Conservation (phyloP, 2,797 vertebrate species). For the Sciurus carolinensis region DNA sequence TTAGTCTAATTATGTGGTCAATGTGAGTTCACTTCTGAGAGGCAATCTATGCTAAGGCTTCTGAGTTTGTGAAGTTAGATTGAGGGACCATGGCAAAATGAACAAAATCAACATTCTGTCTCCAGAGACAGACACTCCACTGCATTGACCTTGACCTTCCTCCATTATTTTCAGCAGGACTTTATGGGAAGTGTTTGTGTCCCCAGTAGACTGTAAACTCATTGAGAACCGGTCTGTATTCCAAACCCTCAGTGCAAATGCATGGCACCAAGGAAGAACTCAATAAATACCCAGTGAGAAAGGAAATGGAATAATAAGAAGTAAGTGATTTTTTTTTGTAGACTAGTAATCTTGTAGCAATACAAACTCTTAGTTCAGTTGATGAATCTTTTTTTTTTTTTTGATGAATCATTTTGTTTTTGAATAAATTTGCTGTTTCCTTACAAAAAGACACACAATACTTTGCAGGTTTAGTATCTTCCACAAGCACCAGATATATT, state of each 20-base stretch:
- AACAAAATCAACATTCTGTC: neutral
- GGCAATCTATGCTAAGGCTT: neutral
- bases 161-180: neutral
- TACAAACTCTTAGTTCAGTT: conserved; percentile 18
- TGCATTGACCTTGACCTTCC: neutral
- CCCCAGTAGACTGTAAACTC: neutral
- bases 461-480: neutral
- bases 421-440: conserved; percentile 11
- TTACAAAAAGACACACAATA: neutral
- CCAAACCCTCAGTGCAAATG: neutral
- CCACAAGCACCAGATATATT: neutral
- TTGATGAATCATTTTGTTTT: conserved; percentile 13
- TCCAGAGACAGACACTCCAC: neutral
- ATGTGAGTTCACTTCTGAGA: neutral
- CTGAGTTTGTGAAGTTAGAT: neutral
- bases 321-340: neutral
- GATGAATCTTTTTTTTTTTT: conserved; percentile 14
- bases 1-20: neutral
- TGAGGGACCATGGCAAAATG: neutral
- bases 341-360: neutral
- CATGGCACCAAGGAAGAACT: neutral
- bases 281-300: neutral
- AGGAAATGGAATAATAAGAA: conserved; percentile 8
- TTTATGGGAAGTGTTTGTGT: conserved; percentile 53
- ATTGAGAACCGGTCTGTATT: neutral